Conservation (phyloP, 1,140 invertebrate genomes). For the Ylistrum balloti region DNA sequence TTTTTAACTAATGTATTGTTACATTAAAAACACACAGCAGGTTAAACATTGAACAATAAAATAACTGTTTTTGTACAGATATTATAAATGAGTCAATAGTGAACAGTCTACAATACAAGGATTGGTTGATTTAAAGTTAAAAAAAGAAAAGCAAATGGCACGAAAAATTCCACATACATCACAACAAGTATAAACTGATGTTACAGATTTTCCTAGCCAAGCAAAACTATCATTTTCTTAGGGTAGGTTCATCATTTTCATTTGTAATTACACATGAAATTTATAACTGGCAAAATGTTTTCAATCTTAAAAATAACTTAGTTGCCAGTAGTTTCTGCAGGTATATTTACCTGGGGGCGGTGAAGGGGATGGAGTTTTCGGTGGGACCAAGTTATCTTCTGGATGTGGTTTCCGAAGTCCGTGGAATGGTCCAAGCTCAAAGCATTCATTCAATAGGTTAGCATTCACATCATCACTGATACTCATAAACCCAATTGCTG, state of each 20-base stretch:
- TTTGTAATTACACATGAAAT: background rate
- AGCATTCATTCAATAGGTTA: conserved; percentile 86
- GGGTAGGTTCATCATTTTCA: too few species aligned
- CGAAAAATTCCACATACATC: too few species aligned
- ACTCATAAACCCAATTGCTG: conserved; percentile 85
- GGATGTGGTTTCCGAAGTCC: conserved; percentile 83
- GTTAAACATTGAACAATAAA: too few species aligned
- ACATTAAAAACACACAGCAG: too few species aligned
- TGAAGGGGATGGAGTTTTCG: conserved; percentile 68
- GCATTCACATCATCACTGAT: conserved; percentile 86
- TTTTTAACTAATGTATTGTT: too few species aligned
- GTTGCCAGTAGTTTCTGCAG: background rate
- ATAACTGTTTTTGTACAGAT: too few species aligned
- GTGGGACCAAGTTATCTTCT: conserved; percentile 71
- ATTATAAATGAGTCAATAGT: too few species aligned
- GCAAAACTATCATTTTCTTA: too few species aligned
- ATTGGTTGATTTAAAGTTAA: too few species aligned
- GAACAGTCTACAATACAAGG: too few species aligned
- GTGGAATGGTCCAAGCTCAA: conserved; percentile 87
- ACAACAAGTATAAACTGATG: too few species aligned
- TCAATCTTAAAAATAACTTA: background rate
- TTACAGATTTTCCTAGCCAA: background rate
- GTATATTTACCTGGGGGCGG: conserved; percentile 57
- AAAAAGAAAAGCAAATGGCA: too few species aligned
- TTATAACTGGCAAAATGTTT: background rate